Evolutionary conservation across 2,888 invertebrate genomes (phyloP).

Genomic region (Drosophila sordidapex): DNA sequence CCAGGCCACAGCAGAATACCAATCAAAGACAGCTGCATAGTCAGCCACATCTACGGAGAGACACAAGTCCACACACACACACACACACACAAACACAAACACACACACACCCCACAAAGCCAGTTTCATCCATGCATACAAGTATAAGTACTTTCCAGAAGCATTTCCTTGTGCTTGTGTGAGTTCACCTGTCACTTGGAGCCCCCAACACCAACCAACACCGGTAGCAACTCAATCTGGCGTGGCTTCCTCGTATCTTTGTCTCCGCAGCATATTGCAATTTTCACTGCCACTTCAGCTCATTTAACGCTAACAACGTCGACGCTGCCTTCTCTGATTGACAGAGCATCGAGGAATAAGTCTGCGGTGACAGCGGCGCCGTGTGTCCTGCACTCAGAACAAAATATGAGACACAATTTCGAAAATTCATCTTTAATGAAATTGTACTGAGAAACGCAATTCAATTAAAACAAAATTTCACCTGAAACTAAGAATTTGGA

Average conservation of each 20-base stretch:
- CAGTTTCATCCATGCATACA: not conserved
- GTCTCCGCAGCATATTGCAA: slow-evolving; percentile 37
- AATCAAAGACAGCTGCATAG: slow-evolving; percentile 38
- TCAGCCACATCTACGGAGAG: not conserved
- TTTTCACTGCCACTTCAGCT: slow-evolving; percentile 57
- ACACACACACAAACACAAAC: not conserved
- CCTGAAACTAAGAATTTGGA: not conserved
- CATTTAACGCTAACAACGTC: slow-evolving; percentile 56
- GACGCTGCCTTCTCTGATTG: slow-evolving; percentile 46
- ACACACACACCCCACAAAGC: not conserved
- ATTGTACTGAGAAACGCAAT: not conserved
- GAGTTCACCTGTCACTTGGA: not conserved
- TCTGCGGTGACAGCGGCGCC: slow-evolving; percentile 5
- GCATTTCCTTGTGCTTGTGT: not conserved
- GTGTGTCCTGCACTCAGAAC: slow-evolving; percentile 1
- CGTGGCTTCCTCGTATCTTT: not conserved
- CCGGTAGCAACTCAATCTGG: not conserved
- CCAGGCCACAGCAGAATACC: slow-evolving; percentile 29
- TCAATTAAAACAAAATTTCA: not conserved
- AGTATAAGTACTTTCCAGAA: not conserved
- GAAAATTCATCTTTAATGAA: not conserved
- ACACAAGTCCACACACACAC: not conserved
- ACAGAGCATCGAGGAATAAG: slow-evolving; percentile 42
- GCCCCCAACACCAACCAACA: not conserved
- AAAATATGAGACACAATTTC: not conserved